Base-by-base conservation (phyloP, 2,888 invertebrate genomes). In the Pollenia amentaria region DNA sequence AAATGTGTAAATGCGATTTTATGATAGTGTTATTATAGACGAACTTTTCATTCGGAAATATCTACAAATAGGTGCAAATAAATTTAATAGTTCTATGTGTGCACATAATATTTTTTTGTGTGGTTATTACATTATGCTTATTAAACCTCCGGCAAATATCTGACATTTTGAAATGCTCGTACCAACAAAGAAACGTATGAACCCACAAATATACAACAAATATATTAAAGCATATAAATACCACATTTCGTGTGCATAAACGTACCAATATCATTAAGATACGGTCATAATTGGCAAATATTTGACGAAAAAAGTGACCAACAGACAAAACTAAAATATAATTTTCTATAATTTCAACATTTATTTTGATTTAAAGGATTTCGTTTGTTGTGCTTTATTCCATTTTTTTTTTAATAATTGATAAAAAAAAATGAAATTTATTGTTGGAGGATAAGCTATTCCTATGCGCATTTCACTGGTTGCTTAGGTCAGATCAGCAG, bases 101-200 rank as follows among this genome's bases (percentile, higher is more conserved):
- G 16, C 29, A 29, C 6, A 29, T 0, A 29, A 6, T 3, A n/a
- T 57, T 7, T n/a, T 29, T 29, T 38, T 73, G 55, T 69, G 12
- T n/a, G n/a, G 12, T 60, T 60, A 11, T 40, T 62, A 0, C 14
- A 70, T 70, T 10, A 21, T 53, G 51, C 29, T 29, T 40, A 46
- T 14, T 42, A 60, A 67, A 60, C 75, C 51, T 42, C 18, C 51
- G 42, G 60, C 69, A 44, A 44, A 75, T 11, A 76, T 80, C 0
- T 29, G 29, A 65, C 18, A 53, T 75, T 48, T 64, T 9, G 38
- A 44, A 46, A 57, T 42, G 4, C 29, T 55, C 10, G 1, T 21
- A 40, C 51, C 16, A n/a, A 46, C 40, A 55, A 57, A 51, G 65
- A 12, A 67, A 73, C 48, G 18, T 60, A 46, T 18, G 9, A 73